Evolutionary conservation across 2,113 vertebrate species (phyloP).

Genomic region (Lophius piscatorius): DNA sequence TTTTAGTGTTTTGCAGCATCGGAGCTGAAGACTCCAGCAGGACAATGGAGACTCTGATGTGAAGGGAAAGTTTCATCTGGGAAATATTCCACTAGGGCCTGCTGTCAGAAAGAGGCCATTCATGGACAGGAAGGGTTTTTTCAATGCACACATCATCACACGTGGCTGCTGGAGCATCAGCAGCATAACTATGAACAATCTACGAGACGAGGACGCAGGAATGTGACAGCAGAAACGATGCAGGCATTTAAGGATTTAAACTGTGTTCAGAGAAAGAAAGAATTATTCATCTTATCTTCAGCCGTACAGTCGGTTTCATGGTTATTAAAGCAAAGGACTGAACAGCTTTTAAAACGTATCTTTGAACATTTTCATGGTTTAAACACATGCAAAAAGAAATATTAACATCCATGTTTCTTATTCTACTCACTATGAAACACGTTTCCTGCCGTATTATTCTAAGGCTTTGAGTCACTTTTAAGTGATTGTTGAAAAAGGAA

Average conservation of each 20-base stretch:
- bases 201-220: neutral
- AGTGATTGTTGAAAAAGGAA: neutral
- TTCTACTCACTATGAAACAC: neutral
- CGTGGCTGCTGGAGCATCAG: neutral
- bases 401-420: too few relatives aligned
- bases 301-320: too few relatives aligned
- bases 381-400: too few relatives aligned
- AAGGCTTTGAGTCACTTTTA: neutral
- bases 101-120: conserved; percentile 37
- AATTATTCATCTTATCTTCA: too few relatives aligned
- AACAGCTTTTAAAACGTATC: too few relatives aligned
- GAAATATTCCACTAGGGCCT: conserved; percentile 25
- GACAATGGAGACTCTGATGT: conserved; percentile 48
- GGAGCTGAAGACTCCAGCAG: conserved; percentile 12
- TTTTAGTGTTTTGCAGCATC: neutral
- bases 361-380: too few relatives aligned
- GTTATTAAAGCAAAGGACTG: too few relatives aligned
- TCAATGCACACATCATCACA: conserved; percentile 2
- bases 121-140: conserved; percentile 8
- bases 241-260: too few relatives aligned
- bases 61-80: conserved; percentile 29
- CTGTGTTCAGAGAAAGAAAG: too few relatives aligned
- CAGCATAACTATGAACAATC: neutral
- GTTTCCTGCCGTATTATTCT: neutral
- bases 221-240: neutral